Percentiles rank a stretch among this genome's conserved stretches.
Conservation (phyloP, 2,113 vertebrate genomes). For the Sprattus sprattus region DNA sequence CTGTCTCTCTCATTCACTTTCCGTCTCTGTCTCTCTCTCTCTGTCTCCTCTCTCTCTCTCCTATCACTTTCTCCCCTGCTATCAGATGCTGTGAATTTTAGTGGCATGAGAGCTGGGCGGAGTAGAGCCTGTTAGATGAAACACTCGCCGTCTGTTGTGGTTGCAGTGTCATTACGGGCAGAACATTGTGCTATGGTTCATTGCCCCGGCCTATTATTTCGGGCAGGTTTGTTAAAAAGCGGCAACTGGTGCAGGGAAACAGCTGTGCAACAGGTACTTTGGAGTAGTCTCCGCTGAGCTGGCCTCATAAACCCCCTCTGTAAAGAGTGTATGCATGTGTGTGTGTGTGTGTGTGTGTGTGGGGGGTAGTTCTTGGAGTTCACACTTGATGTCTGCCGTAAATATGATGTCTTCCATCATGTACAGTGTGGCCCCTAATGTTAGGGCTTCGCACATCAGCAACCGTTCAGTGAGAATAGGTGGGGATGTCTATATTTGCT, state of each 20-base stretch:
- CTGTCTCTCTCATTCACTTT: constrained; percentile 16
- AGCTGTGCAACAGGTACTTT: constrained; percentile 46
- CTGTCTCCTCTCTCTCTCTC: not conserved
- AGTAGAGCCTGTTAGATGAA: not conserved
- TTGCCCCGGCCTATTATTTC: constrained; percentile 52
- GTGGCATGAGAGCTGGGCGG: constrained; percentile 23
- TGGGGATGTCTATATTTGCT: no score
- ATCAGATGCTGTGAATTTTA: constrained; percentile 31
- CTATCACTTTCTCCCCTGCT: constrained; percentile 7
- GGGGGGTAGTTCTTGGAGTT: not conserved
- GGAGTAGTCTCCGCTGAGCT: not conserved
- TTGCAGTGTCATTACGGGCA: constrained; percentile 57
- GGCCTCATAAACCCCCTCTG: not conserved
- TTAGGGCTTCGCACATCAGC: no score
- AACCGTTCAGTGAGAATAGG: no score
- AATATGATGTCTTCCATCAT: not conserved
- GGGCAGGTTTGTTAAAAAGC: constrained; percentile 44
- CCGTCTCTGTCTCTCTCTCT: not conserved
- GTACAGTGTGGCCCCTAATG: no score
- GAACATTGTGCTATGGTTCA: constrained; percentile 53
- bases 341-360: constrained; percentile 9
- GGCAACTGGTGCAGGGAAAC: constrained; percentile 27
- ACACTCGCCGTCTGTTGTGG: constrained; percentile 54
- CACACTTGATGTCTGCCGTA: not conserved
- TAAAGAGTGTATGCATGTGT: constrained; percentile 1